Percentiles rank a stretch among this genome's conserved stretches.
phyloP scores from a whole-genome alignment of 2,797 vertebrate genomes.

The Anisognathus igniventris region DNA sequence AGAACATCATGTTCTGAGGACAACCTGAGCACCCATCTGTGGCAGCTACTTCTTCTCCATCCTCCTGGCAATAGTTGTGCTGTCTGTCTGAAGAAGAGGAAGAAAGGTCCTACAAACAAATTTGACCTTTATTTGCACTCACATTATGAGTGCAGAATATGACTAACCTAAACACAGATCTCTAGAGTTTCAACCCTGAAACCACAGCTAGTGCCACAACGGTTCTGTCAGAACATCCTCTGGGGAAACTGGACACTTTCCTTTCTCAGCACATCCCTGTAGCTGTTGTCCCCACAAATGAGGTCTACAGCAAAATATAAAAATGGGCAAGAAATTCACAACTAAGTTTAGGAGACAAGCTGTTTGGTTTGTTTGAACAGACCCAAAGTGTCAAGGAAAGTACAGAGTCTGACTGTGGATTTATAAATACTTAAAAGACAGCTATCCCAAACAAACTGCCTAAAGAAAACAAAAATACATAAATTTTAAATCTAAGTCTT shows the following conservation, averaged over 20 bases:
- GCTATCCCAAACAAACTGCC: background rate
- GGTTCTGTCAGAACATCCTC: background rate
- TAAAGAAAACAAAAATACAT: background rate
- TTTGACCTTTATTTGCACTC: background rate
- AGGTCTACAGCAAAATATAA: background rate
- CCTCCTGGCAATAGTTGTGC: background rate
- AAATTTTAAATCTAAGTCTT: background rate
- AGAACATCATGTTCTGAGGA: background rate
- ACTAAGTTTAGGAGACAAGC: background rate
- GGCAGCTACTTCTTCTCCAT: background rate
- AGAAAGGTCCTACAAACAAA: background rate
- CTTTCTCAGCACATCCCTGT: background rate
- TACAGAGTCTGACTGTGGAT: background rate
- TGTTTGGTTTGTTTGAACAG: background rate
- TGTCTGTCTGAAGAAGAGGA: background rate
- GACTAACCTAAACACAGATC: background rate
- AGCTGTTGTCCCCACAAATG: background rate
- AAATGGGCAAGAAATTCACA: background rate
- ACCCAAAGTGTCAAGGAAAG: background rate
- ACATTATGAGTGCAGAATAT: background rate
- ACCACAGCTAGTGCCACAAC: background rate
- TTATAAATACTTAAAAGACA: background rate
- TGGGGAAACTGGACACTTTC: background rate
- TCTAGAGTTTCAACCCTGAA: background rate
- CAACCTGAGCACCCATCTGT: background rate